Evolutionary conservation across 2,888 invertebrate species (phyloP).

Genomic region (Lacanobia oleracea): DNA sequence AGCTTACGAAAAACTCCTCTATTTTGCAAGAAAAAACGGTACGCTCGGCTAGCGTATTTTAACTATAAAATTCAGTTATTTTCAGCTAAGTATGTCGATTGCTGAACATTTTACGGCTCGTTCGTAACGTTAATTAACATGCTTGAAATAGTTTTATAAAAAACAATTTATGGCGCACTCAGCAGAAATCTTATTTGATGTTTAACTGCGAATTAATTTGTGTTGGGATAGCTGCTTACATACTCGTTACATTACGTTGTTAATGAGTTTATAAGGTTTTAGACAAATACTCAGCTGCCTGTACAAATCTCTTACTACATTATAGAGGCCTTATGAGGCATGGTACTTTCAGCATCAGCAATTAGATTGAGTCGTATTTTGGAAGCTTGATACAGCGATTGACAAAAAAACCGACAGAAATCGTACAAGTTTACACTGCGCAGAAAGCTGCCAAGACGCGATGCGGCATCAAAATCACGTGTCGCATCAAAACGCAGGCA

Average conservation of each 20-base stretch:
- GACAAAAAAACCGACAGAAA: neutral
- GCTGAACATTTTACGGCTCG: conserved; percentile 49
- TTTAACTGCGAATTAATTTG: conserved; percentile 32
- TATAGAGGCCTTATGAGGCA: neutral
- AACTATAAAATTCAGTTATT: conserved; percentile 42
- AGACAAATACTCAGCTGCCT: neutral
- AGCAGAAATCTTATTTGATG: conserved; percentile 38
- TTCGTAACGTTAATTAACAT: conserved; percentile 55
- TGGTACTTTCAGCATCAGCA: neutral
- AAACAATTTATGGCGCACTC: conserved; percentile 28
- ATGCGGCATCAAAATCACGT: no score
- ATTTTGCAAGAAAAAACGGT: conserved; percentile 1
- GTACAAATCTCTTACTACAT: neutral
- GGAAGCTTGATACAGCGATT: neutral
- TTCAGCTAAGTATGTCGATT: conserved; percentile 46
- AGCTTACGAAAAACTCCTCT: neutral
- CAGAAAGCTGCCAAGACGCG: neutral
- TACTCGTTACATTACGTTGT: conserved; percentile 1
- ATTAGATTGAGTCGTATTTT: neutral
- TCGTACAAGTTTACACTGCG: neutral
- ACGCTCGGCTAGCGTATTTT: conserved; percentile 4
- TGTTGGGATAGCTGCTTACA: neutral
- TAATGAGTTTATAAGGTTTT: neutral
- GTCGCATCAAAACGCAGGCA: neutral
- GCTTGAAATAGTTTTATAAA: conserved; percentile 45